These are phyloP conservation scores for Chrysina gloriosa DNA, from an alignment of 2,888 invertebrate species.

Conservation along the genomic window DNA sequence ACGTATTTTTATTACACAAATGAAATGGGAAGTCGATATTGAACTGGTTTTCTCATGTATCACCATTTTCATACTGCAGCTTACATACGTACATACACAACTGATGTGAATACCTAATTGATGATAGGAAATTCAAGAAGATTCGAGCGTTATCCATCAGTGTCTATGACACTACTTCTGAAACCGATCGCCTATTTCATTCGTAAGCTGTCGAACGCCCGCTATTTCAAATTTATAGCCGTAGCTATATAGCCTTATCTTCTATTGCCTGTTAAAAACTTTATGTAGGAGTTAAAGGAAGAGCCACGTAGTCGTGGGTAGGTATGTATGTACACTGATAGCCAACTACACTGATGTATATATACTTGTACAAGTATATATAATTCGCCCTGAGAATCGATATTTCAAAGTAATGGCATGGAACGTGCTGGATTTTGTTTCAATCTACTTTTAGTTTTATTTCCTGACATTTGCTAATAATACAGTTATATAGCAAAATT, in stretches of 20 bases:
- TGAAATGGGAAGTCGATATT: no score
- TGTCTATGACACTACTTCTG: constrained; percentile 16
- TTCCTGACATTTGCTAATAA: no score
- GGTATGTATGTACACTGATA: no score
- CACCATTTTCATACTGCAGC: no score
- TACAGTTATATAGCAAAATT: no score
- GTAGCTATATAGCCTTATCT: constrained; percentile 2
- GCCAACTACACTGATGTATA: no score
- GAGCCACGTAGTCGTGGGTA: no score
- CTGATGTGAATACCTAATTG: constrained; percentile 11
- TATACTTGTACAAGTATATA: no score
- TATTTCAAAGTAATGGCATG: constrained; percentile 7
- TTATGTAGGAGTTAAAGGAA: constrained; percentile 2
- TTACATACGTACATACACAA: not conserved
- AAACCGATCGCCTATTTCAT: constrained; percentile 11
- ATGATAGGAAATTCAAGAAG: constrained; percentile 4
- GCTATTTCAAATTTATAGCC: constrained; percentile 15
- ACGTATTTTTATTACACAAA: no score
- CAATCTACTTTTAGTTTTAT: not conserved
- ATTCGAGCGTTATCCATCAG: constrained; percentile 7
- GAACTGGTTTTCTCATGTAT: no score
- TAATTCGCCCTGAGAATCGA: not conserved
- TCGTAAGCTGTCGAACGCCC: constrained; percentile 8
- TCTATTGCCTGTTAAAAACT: constrained; percentile 13
- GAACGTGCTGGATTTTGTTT: not conserved